Percentiles rank a stretch among this genome's conserved stretches.
Conservation (phyloP, 2,888 invertebrate genomes). For the Phalangium opilio region DNA sequence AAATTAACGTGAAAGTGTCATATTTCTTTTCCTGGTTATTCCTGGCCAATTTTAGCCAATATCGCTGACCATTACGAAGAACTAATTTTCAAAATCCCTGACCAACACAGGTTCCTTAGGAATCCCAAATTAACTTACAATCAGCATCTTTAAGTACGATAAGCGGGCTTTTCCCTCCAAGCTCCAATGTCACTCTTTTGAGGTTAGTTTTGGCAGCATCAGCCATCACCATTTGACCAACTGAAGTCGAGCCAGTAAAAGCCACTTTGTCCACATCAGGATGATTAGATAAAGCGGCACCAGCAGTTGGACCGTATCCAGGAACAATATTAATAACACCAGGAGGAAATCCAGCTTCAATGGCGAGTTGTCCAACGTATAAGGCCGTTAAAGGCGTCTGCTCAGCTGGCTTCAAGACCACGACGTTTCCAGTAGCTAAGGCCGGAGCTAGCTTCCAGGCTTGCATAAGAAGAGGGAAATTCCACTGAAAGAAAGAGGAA, state of each 20-base stretch:
- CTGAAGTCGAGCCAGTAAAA: constrained; percentile 51
- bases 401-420: constrained; percentile 84
- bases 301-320: constrained; percentile 62
- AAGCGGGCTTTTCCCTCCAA: constrained; percentile 89
- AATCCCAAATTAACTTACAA: constrained; percentile 28
- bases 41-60: no score
- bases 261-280: constrained; percentile 73
- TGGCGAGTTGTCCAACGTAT: constrained; percentile 64
- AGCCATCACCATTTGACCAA: constrained; percentile 62
- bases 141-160: constrained; percentile 74
- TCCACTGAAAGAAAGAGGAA: constrained; percentile 24
- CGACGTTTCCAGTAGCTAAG: constrained; percentile 44
- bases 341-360: constrained; percentile 80
- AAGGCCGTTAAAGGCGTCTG: constrained; percentile 85
- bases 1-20: no score
- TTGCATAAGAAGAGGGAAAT: constrained; percentile 51
- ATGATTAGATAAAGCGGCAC: constrained; percentile 59
- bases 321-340: constrained; percentile 85
- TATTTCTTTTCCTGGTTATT: no score
- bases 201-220: constrained; percentile 55
- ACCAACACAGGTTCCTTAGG: no score
- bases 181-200: constrained; percentile 73
- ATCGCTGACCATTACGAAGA: no score
- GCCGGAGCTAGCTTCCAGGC: constrained; percentile 77
- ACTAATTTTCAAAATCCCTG: no score